phyloP scores from a whole-genome alignment of 2,888 invertebrate species.

The Sarcophaga caerulescens region DNA sequence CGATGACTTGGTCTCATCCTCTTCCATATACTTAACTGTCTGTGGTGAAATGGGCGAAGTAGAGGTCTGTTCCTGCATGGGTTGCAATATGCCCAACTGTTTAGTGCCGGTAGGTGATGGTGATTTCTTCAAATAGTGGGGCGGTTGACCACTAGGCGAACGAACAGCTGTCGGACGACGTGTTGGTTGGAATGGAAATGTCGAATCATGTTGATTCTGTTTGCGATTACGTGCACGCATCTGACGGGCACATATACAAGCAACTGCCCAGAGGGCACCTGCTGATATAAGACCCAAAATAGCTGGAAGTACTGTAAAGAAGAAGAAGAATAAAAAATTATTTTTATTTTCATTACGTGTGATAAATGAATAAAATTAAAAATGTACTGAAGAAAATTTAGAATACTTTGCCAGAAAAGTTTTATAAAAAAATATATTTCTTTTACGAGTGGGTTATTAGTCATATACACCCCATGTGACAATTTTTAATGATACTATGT shows the following conservation, averaged over 20 bases:
- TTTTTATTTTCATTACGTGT: too few species aligned
- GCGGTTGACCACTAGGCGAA: conserved; percentile 90
- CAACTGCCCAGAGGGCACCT: conserved; percentile 79
- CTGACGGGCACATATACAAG: conserved; percentile 80
- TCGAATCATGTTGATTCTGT: conserved; percentile 78
- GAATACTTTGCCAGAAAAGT: too few species aligned
- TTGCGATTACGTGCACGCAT: conserved; percentile 79
- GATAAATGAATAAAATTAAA: too few species aligned
- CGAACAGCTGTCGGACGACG: conserved; percentile 85
- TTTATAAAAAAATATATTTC: too few species aligned
- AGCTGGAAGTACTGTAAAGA: conserved; percentile 79
- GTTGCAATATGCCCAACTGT: conserved; percentile 77
- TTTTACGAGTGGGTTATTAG: too few species aligned
- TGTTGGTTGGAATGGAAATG: conserved; percentile 81
- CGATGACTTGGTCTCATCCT: conserved; percentile 77
- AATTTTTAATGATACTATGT: too few species aligned
- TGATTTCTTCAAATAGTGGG: conserved; percentile 95
- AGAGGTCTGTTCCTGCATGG: conserved; percentile 77
- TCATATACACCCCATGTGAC: too few species aligned
- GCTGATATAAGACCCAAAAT: conserved; percentile 80
- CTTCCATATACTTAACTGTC: conserved; percentile 78
- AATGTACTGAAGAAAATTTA: too few species aligned
- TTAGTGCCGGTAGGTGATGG: conserved; percentile 89
- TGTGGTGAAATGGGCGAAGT: conserved; percentile 78
- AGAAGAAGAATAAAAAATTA: background rate